A percentile compares a stretch with the other conserved stretches of the same genome.
Conservation (phyloP, 2,888 invertebrate species). For the Heliconius aoede region DNA sequence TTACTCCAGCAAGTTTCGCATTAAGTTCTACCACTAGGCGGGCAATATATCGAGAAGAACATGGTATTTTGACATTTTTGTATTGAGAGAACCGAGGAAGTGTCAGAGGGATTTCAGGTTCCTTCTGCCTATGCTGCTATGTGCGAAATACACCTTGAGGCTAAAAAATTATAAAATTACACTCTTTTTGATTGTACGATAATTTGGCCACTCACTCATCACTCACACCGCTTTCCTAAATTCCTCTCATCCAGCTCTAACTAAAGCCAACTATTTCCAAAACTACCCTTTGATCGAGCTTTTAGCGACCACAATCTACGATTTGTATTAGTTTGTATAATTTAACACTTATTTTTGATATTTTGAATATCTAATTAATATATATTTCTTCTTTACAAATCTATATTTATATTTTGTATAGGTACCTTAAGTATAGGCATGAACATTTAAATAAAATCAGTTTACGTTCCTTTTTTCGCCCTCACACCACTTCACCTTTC, state of each 20-base stretch:
- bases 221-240: conserved; percentile 56
- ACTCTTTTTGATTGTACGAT: neutral
- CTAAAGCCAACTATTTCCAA: conserved; percentile 68
- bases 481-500: too few relatives aligned
- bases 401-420: too few relatives aligned
- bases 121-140: neutral
- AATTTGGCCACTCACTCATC: neutral
- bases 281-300: conserved; percentile 70
- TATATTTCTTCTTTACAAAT: too few relatives aligned
- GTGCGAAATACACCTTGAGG: neutral
- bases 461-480: too few relatives aligned
- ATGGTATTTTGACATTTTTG: too few relatives aligned
- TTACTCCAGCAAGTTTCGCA: too few relatives aligned
- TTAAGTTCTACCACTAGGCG: too few relatives aligned
- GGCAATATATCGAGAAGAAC: too few relatives aligned
- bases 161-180: neutral
- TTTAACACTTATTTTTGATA: conserved; percentile 18
- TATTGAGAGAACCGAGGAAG: too few relatives aligned
- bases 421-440: too few relatives aligned
- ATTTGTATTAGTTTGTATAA: conserved; percentile 53
- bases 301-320: conserved; percentile 67
- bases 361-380: neutral
- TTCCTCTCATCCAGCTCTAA: conserved; percentile 59
- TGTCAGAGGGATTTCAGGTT: neutral
- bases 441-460: too few relatives aligned